Base-by-base conservation (phyloP, 2,888 invertebrate genomes). In the Andrena minutula region DNA sequence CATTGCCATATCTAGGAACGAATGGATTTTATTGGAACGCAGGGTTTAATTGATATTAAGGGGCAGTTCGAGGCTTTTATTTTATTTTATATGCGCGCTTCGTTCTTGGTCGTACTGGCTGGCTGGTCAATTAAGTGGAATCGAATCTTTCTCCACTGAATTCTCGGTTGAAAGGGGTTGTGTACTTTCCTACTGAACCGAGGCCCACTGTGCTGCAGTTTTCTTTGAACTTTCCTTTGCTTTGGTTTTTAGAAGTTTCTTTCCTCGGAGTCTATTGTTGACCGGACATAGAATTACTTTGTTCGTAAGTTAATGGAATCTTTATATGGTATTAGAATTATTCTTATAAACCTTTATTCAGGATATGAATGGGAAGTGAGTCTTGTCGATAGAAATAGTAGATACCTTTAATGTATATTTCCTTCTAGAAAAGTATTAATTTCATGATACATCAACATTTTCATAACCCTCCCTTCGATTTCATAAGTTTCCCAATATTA, bases 221-320 rank as follows among this genome's bases (percentile, higher is more conserved):
- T 23, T 12, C n/a, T 66, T 69, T 56, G 30, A 65, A 65, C 28
- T 47, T 70, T 35, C 41, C 10, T 28, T 41, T 58, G 26, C 12
- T 26, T 73, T 12, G 30, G 41, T 35, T 23, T 28, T 47, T 41
- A 47, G 2, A 49, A 47, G 16, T 64, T 26, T 47, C 12, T 64
- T 47, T 26, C 16, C 16, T 23, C 49, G 23, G 12, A n/a, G 3
- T 4, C 7, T n/a, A 23, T 65, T 2, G 7, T 47, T 65, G 8
- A n/a, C 8, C 28, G 8, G 26, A 12, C 12, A 8, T 49, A 8
- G 16, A 7, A 26, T 26, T 35, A 35, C 3, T 10, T 35, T 35
- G 10, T 35, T 35, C 35, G 10, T 35, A 47, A 47, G 4, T 23
- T 20, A 47, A 26, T 35, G 7, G 10, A 47, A 26, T 12, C 2